Evolutionary conservation across 2,888 invertebrate genomes (phyloP).

Genomic region (Malachius bipustulatus): DNA sequence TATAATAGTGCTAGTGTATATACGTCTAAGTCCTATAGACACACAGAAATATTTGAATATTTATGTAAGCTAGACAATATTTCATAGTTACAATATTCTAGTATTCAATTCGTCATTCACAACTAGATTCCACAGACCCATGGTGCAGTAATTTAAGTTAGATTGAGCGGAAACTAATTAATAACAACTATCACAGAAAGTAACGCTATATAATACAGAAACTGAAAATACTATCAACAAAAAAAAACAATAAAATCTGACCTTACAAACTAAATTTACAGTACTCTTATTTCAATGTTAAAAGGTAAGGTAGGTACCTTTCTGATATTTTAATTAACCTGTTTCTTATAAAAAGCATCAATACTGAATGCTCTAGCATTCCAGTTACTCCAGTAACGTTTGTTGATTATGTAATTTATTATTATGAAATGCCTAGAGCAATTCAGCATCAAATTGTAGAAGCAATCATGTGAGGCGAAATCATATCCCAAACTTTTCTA

Average conservation of each 20-base stretch:
- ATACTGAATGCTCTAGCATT: no score
- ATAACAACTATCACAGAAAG: slow-evolving; percentile 28
- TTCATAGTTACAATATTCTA: slow-evolving; percentile 24
- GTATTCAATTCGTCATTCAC: slow-evolving; percentile 21
- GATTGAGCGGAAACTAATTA: slow-evolving; percentile 23
- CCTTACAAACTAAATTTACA: no score
- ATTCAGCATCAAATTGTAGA: no score
- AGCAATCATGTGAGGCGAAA: no score
- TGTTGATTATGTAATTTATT: no score
- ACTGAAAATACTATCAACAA: not conserved
- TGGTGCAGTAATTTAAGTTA: slow-evolving; percentile 16
- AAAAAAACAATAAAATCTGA: slow-evolving; percentile 8
- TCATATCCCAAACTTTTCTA: no score
- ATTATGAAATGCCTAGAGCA: no score
- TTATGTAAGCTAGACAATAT: slow-evolving; percentile 24
- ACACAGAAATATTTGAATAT: slow-evolving; percentile 32
- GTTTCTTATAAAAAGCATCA: no score
- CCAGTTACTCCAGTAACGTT: no score
- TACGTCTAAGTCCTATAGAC: slow-evolving; percentile 27
- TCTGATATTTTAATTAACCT: no score
- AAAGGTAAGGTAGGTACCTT: no score
- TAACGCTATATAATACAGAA: slow-evolving; percentile 20
- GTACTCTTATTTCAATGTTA: no score
- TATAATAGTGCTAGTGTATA: slow-evolving; percentile 15
- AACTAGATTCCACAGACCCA: slow-evolving; percentile 17